These are phyloP conservation scores for Silvanus unidentatus DNA, from an alignment of 2,888 invertebrate species.

Conservation along the genomic window DNA sequence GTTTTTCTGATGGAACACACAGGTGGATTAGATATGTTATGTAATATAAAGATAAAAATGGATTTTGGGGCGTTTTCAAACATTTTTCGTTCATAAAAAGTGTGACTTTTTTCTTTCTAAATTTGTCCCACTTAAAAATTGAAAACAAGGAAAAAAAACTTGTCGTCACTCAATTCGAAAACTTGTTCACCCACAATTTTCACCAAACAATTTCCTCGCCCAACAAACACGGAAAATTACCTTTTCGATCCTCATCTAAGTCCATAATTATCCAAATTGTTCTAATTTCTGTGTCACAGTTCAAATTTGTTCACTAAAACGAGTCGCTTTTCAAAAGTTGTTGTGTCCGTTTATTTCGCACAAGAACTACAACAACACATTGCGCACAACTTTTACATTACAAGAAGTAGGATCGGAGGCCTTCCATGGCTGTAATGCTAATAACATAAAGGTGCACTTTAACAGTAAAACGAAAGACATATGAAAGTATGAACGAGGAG, in stretches of 20 bases:
- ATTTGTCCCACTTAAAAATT: background rate
- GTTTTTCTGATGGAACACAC: too few species aligned
- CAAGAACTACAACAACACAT: constrained; percentile 9
- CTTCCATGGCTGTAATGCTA: constrained; percentile 15
- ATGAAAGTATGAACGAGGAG: constrained; percentile 23
- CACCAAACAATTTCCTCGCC: background rate
- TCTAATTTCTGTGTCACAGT: too few species aligned
- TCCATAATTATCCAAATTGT: constrained; percentile 18
- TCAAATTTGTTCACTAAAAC: background rate
- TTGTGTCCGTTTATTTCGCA: too few species aligned
- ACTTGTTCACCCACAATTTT: constrained; percentile 5
- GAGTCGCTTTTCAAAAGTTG: background rate
- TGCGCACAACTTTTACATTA: constrained; percentile 12
- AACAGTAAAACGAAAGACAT: constrained; percentile 20
- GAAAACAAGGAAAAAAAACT: background rate
- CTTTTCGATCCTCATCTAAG: constrained; percentile 15
- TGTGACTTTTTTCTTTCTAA: too few species aligned
- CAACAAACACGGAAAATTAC: constrained; percentile 5
- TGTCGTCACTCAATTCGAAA: background rate
- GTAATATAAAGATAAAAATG: too few species aligned
- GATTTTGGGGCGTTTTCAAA: too few species aligned
- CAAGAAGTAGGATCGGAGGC: constrained; percentile 12
- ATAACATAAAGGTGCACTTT: constrained; percentile 15
- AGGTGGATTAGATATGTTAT: too few species aligned
- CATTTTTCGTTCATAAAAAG: too few species aligned